Base-by-base conservation (phyloP, 2,888 invertebrate species). In the Scaptomyza reducta region DNA sequence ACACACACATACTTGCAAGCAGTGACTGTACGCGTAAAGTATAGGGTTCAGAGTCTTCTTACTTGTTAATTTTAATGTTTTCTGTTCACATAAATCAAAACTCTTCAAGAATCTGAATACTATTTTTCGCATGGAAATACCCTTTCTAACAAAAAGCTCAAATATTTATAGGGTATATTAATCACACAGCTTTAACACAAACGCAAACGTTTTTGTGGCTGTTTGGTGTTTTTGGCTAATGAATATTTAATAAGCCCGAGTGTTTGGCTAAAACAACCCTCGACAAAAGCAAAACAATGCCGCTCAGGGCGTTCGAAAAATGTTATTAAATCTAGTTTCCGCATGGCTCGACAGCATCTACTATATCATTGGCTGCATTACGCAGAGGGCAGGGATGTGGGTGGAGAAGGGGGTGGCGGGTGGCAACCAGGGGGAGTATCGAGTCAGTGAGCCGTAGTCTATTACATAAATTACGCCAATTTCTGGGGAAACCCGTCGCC, bases 251-350 rank as follows among this genome's bases (percentile, higher is more conserved):
- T 89, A 89, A 80, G 76, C 69, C 53, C 54, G 54, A 53, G 58
- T 40, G 16, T 53, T 60, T 56, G 63, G 56, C 63, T 58, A 72
- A 57, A 78, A 61, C 80, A 74, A 62, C 66, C 73, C 77, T 61
- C 70, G n/a, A 31, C 6, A 18, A n/a, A 38, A 18, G n/a, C 14
- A 40, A 44, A 14, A 16, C 13, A 42, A 13, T n/a, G 13, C 31
- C 9, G 50, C 47, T 51, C 47, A 47, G 75, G 62, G 59, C 64
- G 61, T 50, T 53, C 10, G 40, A 40, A 65, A 67, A 90, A 82
- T 70, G 77, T 79, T 85, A 90, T 90, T 90, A 88, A 90, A 90
- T 90, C 87, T 74, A 79, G 78, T 81, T 88, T 89, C 88, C 89
- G 79, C 77, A 77, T 77, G 83, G 86, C 66, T 89, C 77, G 79